A percentile compares a stretch with the other conserved stretches of the same genome.
Evolutionary conservation across 2,113 vertebrate genomes (phyloP).

Genomic region (Hippocampus barbouri): DNA sequence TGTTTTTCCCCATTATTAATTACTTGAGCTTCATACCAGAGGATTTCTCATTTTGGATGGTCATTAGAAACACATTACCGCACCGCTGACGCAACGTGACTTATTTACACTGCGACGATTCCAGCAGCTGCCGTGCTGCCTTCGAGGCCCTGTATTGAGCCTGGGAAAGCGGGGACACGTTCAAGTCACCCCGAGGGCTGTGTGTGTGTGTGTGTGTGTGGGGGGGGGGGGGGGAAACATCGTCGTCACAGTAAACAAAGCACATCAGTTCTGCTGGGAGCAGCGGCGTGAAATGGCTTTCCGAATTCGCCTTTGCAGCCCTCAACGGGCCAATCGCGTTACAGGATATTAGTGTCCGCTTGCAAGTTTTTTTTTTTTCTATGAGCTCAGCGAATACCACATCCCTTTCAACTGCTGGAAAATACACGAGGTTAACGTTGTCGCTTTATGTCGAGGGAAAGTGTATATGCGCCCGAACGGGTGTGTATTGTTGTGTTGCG

Average conservation of each 20-base stretch:
- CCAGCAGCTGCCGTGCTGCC: conserved; percentile 36
- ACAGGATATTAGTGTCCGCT: conserved; percentile 41
- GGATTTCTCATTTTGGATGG: conserved; percentile 61
- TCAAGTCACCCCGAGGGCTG: conserved; percentile 13
- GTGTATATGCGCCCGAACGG: not conserved
- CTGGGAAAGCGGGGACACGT: conserved; percentile 18
- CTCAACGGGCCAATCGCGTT: conserved; percentile 41
- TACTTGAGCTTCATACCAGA: conserved; percentile 53
- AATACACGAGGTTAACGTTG: not conserved
- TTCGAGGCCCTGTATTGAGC: conserved; percentile 47
- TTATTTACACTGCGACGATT: conserved; percentile 60
- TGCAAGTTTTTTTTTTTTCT: conserved; percentile 41
- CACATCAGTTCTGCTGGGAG: conserved; percentile 13
- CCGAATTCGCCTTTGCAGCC: conserved; percentile 42
- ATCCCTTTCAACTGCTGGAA: conserved; percentile 32
- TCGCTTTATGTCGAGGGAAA: not conserved
- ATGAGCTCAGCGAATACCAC: conserved; percentile 41
- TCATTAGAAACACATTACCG: conserved; percentile 70
- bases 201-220: not conserved
- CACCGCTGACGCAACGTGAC: conserved; percentile 56
- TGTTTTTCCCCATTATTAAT: conserved; percentile 58
- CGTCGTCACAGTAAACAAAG: conserved; percentile 28
- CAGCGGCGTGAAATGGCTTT: conserved; percentile 41
- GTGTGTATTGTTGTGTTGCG: not conserved
- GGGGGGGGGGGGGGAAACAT: conserved; percentile 10